A percentile compares a stretch with the other conserved stretches of the same genome.
Evolutionary conservation across 2,113 vertebrate genomes (phyloP).

Genomic region (Dunckerocampus dactyliophorus): DNA sequence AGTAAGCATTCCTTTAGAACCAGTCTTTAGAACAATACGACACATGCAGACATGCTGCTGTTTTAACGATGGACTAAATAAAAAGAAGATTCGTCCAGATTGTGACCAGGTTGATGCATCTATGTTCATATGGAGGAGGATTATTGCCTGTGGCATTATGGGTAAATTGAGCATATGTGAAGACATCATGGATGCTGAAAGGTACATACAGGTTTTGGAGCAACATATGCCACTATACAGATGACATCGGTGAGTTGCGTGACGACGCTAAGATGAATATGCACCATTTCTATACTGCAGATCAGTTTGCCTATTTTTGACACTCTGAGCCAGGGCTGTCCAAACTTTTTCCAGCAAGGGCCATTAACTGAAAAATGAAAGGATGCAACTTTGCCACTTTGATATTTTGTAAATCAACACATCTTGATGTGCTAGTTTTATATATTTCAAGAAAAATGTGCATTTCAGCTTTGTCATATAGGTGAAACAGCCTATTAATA

Average conservation of each 20-base stretch:
- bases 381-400: no score
- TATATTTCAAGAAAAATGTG: no score
- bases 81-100: not conserved
- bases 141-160: constrained; percentile 1
- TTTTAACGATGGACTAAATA: not conserved
- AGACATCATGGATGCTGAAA: not conserved
- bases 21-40: not conserved
- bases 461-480: no score
- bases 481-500: no score
- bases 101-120: constrained; percentile 4
- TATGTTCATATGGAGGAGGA: not conserved
- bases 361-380: no score
- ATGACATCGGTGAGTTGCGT: not conserved
- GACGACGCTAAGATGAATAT: not conserved
- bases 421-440: no score
- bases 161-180: constrained; percentile 3
- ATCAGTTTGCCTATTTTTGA: no score
- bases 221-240: not conserved
- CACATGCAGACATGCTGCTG: not conserved
- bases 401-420: no score
- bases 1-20: constrained; percentile 75
- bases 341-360: no score
- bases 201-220: not conserved
- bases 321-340: no score
- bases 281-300: not conserved